Percentiles rank a stretch among this genome's conserved stretches.
These are phyloP conservation scores for Dasypogon diadema DNA, from an alignment of 2,888 invertebrate genomes.

Conservation along the genomic window DNA sequence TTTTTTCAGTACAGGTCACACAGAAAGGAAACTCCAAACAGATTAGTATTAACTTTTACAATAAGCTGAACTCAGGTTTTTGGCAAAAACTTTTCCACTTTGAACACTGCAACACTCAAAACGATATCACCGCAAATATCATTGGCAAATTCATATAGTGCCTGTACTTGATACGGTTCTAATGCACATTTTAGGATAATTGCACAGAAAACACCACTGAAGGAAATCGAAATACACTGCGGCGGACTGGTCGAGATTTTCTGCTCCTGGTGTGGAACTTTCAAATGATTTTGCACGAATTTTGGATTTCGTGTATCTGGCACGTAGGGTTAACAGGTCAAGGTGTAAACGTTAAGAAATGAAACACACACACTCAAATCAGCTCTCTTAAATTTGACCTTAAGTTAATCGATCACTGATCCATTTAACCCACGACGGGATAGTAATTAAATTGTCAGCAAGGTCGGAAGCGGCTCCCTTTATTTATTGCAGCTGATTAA, in stretches of 20 bases:
- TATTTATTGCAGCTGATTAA: too few species aligned
- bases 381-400: slow-evolving; percentile 41
- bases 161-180: too few species aligned
- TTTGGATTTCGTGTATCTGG: slow-evolving; percentile 37
- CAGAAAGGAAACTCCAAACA: neutral
- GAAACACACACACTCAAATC: slow-evolving; percentile 25
- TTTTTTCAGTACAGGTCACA: slow-evolving; percentile 57
- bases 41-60: neutral
- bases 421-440: slow-evolving; percentile 18
- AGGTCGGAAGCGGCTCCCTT: too few species aligned
- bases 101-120: too few species aligned
- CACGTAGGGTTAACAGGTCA: slow-evolving; percentile 57
- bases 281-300: slow-evolving; percentile 10
- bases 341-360: slow-evolving; percentile 51
- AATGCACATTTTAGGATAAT: too few species aligned
- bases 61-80: neutral
- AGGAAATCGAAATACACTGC: too few species aligned
- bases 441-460: neutral
- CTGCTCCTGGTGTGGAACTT: slow-evolving; percentile 17
- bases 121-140: too few species aligned
- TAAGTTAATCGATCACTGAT: slow-evolving; percentile 41
- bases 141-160: neutral
- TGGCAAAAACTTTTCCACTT: too few species aligned
- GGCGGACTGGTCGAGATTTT: neutral
- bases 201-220: too few species aligned